Base-by-base conservation (phyloP, 2,113 vertebrate species). In the Mirounga angustirostris region DNA sequence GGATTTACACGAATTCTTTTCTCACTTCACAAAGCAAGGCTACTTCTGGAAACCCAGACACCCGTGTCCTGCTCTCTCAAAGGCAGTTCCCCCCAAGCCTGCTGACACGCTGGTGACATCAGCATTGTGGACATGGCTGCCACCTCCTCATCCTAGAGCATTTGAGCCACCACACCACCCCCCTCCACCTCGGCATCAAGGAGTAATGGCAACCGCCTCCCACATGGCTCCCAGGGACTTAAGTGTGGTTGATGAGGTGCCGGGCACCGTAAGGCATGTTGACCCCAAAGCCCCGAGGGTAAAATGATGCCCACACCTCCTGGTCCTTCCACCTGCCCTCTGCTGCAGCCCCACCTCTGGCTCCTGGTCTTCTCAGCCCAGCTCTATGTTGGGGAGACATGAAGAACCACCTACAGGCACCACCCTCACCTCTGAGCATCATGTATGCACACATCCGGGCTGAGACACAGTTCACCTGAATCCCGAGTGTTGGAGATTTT, bases 121-220 rank as follows among this genome's bases (percentile, higher is more conserved):
- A 10, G 56, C n/a, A 52, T 61, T 46, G 83, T 7, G 21, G 67
- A 22, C 33, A 22, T 36, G 61, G 16, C 54, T n/a, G 28, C 36
- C 74, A 63, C 15, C 26, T n/a, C 11, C 15, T 79, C 40, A 18
- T 59, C 56, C 46, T 43, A 52, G 61, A 69, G 22, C 52, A n/a
- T 28, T 15, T n/a, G 24, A 86, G 40, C 63, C 13, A 7, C 30
- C 2, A 74, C 4, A 14, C 5, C 14, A 1, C 11, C 36, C 43
- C 43, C 4, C 65, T 26, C 4, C 0, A 9, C 24, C 74, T 21
- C 5, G 0, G 26, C 46, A 26, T 24, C 7, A 8, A 28, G n/a
- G 28, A 54, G 12, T 18, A 15, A 16, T 15, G 26, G 3, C 76
- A 95, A 21, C 6, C 65, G 59, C 54, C 16, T 11, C 43, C 18